Conservation (phyloP, 1,140 invertebrate species). For the Mercenaria mercenaria region DNA sequence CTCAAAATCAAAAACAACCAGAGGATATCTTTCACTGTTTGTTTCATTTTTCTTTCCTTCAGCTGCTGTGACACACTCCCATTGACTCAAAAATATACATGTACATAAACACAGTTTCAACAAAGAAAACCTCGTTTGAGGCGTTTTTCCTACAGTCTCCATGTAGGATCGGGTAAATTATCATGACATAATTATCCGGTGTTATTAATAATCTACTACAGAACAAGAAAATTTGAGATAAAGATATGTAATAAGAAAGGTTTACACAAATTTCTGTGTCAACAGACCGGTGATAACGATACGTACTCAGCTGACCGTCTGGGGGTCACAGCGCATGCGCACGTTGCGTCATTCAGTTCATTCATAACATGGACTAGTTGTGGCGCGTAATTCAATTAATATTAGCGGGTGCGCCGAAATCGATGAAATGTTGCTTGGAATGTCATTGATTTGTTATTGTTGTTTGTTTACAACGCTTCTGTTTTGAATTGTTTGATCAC, state of each 20-base stretch:
- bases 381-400: slow-evolving; percentile 17
- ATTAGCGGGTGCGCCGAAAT: no score
- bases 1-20: slow-evolving; percentile 94
- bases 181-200: slow-evolving; percentile 30
- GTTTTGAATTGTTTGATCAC: no score
- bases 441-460: no score
- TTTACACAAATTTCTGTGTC: slow-evolving; percentile 52
- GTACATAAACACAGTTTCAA: slow-evolving; percentile 50
- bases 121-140: slow-evolving; percentile 55
- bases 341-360: slow-evolving; percentile 17
- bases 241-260: slow-evolving; percentile 14
- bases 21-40: slow-evolving; percentile 86
- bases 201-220: slow-evolving; percentile 20
- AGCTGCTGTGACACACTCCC: slow-evolving; percentile 31
- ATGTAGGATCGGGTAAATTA: slow-evolving; percentile 37
- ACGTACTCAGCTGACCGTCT: slow-evolving; percentile 61
- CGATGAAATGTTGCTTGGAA: no score
- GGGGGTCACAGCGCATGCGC: slow-evolving; percentile 66
- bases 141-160: slow-evolving; percentile 23
- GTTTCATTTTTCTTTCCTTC: slow-evolving; percentile 62
- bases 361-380: slow-evolving; percentile 1
- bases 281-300: slow-evolving; percentile 58
- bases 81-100: slow-evolving; percentile 56
- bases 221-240: slow-evolving; percentile 36
- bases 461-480: no score